Evolutionary conservation across 35 echinoderm and acorn worm species (phyloP), one percentile per base, ranked within the genome.

Genomic region (Lytechinus variegatus): DNA sequence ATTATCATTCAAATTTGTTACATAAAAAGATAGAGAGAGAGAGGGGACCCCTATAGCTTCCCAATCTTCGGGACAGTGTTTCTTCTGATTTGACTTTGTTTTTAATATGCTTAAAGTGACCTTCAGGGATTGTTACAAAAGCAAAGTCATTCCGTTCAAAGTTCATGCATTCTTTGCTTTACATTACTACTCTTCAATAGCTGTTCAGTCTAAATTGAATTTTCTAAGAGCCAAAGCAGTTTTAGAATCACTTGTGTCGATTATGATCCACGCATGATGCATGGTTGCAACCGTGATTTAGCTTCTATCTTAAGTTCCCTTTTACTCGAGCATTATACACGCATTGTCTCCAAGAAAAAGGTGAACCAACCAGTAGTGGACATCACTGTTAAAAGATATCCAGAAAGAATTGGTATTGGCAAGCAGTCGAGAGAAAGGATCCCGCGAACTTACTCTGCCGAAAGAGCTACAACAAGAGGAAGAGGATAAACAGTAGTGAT

Each of bases 261-360:
- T 79, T 79, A 79, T 79, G 66, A n/a, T 79, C n/a, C 66, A 16
- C 12, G 66, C 66, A 79, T 79, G 66, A 79, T 79, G 66, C 66
- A 79, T 79, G 66, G 66, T 79, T 79, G 66, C 21, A 79, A 79
- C 21, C 66, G 66, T 79, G 66, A 79, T 79, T 79, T 79, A 79
- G 66, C 66, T 79, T 79, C 66, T 24, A 79, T 79, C 16, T 79
- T 79, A 7, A 24, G 16, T 79, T 79, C 66, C n/a, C 21, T 79
- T 7, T n/a, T 79, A 6, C n/a, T 79, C n/a, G 66, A 79, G 66
- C 24, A 24, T 24, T 79, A 79, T 24, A 79, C 19, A 79, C 66
- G 66, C 21, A 4, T 71, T 71, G 61, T 79, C 66, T 79, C 66
- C 1, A 24, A 79, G 8, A 79, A 79, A 24, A 79, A 16, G n/a